Evolutionary conservation across 2,888 invertebrate genomes (phyloP).

Genomic region (Drosophila nigricruria): DNA sequence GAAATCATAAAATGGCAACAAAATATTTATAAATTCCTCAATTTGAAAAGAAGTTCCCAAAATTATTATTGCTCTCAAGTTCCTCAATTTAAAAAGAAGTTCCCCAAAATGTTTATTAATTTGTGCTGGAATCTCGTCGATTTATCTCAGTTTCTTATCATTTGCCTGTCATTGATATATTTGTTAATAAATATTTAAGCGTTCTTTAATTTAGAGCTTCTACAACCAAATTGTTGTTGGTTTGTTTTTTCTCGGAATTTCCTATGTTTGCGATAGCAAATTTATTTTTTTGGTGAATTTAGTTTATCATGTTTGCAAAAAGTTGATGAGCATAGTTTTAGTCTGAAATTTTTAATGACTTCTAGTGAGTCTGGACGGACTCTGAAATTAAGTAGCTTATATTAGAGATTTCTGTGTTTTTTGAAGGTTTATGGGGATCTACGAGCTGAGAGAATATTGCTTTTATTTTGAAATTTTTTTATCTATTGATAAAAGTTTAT

Average conservation of each 20-base stretch:
- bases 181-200: constrained; percentile 21
- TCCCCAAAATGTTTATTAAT: background rate
- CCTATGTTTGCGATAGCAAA: constrained; percentile 1
- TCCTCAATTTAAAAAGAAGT: background rate
- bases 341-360: background rate
- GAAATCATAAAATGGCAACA: constrained; percentile 18
- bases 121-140: background rate
- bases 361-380: background rate
- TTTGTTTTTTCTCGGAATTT: constrained; percentile 12
- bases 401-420: background rate
- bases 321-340: background rate
- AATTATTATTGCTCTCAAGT: background rate
- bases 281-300: background rate
- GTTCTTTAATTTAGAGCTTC: background rate
- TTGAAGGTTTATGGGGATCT: background rate
- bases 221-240: constrained; percentile 2
- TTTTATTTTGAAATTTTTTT: no score
- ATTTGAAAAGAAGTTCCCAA: background rate
- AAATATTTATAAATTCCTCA: background rate
- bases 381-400: background rate
- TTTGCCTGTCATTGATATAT: constrained; percentile 13
- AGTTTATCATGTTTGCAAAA: background rate
- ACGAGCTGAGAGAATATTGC: no score
- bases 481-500: background rate
- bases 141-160: constrained; percentile 25